Evolutionary conservation across 2,888 invertebrate genomes (phyloP).

Genomic region (Malthinus seriepunctatus): DNA sequence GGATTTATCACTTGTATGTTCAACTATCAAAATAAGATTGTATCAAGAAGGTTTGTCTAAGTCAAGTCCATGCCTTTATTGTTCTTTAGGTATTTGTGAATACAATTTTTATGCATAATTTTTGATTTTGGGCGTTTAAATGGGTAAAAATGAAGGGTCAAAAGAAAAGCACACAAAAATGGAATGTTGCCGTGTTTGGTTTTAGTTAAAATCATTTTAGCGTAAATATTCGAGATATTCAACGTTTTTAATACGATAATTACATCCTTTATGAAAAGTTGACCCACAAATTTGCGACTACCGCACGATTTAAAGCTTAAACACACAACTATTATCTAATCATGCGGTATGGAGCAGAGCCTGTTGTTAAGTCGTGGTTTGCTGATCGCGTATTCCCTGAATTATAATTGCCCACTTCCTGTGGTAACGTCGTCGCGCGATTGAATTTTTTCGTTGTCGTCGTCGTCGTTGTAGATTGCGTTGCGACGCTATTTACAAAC

Average conservation of each 20-base stretch:
- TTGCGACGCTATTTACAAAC: constrained; percentile 22
- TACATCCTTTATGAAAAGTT: constrained; percentile 1
- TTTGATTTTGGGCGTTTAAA: too few relatives aligned
- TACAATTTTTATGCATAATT: too few relatives aligned
- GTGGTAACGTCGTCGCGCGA: constrained; percentile 11
- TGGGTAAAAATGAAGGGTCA: too few relatives aligned
- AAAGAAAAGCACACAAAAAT: too few relatives aligned
- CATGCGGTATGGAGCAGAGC: constrained; percentile 16
- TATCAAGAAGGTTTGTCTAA: too few relatives aligned
- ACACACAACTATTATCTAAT: constrained; percentile 22
- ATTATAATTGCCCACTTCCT: constrained; percentile 28
- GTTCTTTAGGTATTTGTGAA: too few relatives aligned
- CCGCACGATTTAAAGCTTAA: constrained; percentile 20
- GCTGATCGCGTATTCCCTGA: constrained; percentile 24
- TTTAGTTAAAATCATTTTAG: too few relatives aligned
- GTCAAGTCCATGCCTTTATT: too few relatives aligned
- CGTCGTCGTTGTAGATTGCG: constrained; percentile 11
- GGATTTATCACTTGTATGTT: too few relatives aligned
- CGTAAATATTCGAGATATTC: too few relatives aligned
- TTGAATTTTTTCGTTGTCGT: constrained; percentile 1
- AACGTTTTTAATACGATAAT: neutral
- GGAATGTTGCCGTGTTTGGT: too few relatives aligned
- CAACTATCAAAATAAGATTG: too few relatives aligned
- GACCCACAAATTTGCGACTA: constrained; percentile 31
- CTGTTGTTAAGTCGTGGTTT: constrained; percentile 14